Conservation (phyloP, 1,140 invertebrate genomes). For the Formica exsecta region DNA sequence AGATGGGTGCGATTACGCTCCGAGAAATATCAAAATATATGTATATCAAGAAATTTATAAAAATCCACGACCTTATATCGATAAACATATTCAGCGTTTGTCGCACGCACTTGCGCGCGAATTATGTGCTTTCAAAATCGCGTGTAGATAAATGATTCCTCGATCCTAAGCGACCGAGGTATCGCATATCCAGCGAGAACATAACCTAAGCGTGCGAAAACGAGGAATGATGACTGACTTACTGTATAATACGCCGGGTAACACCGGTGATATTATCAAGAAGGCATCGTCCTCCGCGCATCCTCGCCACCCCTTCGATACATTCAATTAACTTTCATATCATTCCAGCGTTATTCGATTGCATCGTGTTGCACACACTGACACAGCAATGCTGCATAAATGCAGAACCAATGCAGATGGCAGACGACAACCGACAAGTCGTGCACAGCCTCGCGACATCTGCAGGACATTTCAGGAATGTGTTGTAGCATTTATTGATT, state of each 20-base stretch:
- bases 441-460: conserved; percentile 55
- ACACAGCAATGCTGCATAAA: not conserved
- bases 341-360: not conserved
- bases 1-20: no score
- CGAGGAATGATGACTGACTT: conserved; percentile 14
- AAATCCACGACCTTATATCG: not conserved
- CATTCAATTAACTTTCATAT: not conserved
- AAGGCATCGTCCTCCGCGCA: not conserved
- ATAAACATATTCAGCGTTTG: not conserved
- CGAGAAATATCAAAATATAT: not conserved
- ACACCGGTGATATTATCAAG: not conserved
- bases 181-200: not conserved
- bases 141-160: not conserved
- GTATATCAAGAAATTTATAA: not conserved
- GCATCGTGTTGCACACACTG: no score
- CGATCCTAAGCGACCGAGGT: no score
- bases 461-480: conserved; percentile 4
- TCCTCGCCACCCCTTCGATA: not conserved
- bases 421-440: not conserved
- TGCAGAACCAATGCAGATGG: not conserved
- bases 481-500: conserved; percentile 18
- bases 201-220: conserved; percentile 63
- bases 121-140: not conserved
- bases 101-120: no score
- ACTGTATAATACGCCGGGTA: conserved; percentile 34